phyloP scores from a whole-genome alignment of 1,140 invertebrate species.

The Zaprionus inermis region DNA sequence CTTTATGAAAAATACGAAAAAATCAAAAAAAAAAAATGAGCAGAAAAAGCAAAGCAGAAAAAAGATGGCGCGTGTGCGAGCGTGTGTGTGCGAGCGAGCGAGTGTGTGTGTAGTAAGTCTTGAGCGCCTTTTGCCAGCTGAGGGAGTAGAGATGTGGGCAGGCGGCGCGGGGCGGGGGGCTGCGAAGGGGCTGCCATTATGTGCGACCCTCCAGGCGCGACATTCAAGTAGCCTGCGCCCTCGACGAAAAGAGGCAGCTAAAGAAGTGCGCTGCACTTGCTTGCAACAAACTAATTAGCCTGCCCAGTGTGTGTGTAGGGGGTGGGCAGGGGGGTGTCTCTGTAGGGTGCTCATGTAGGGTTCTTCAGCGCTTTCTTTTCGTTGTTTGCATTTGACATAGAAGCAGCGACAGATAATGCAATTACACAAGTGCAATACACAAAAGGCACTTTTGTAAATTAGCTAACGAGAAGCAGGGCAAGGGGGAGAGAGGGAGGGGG shows the following conservation, averaged over 20 bases:
- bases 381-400: slow-evolving; percentile 73
- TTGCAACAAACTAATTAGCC: slow-evolving; percentile 76
- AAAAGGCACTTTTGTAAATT: slow-evolving; percentile 78
- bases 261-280: slow-evolving; percentile 56
- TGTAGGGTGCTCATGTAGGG: slow-evolving; percentile 35
- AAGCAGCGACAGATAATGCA: slow-evolving; percentile 72
- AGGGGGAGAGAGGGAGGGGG: not conserved
- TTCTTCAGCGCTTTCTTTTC: slow-evolving; percentile 64
- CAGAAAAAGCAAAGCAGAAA: slow-evolving; percentile 25
- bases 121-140: slow-evolving; percentile 75
- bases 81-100: slow-evolving; percentile 13
- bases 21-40: slow-evolving; percentile 38
- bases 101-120: slow-evolving; percentile 57
- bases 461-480: slow-evolving; percentile 42
- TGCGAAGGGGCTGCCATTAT: slow-evolving; percentile 46
- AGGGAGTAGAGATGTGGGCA: no score
- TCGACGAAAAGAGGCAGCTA: slow-evolving; percentile 50
- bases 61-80: slow-evolving; percentile 39
- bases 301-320: slow-evolving; percentile 23
- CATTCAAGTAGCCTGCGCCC: slow-evolving; percentile 69
- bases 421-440: slow-evolving; percentile 77
- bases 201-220: slow-evolving; percentile 54
- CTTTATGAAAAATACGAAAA: slow-evolving; percentile 63
- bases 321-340: slow-evolving; percentile 1
- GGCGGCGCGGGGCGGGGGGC: no score